phyloP scores from a whole-genome alignment of 2,797 vertebrate genomes.

The Remorina albescens region DNA sequence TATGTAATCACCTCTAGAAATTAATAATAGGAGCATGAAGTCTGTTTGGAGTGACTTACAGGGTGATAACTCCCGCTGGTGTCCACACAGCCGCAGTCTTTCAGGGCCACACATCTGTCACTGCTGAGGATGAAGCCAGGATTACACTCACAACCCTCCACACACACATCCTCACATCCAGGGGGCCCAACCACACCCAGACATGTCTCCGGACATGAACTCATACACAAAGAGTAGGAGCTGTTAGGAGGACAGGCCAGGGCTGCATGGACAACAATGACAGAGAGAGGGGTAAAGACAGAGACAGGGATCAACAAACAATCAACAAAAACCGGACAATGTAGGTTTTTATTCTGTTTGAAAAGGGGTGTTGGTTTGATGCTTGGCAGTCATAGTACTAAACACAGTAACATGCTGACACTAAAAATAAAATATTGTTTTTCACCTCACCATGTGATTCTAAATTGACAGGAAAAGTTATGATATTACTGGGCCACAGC shows the following conservation, averaged over 20 bases:
- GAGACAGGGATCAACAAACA: no score
- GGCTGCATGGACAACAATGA: slow-evolving; percentile 66
- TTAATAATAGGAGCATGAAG: no score
- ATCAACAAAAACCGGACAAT: no score
- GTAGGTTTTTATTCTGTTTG: no score
- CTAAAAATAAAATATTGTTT: no score
- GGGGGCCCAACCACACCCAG: slow-evolving; percentile 52
- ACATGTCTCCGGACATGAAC: slow-evolving; percentile 85
- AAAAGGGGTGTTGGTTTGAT: no score
- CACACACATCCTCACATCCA: slow-evolving; percentile 80
- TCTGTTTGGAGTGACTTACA: slow-evolving; percentile 73
- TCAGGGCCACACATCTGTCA: slow-evolving; percentile 79
- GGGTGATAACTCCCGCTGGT: slow-evolving; percentile 77
- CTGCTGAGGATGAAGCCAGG: slow-evolving; percentile 87
- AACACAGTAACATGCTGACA: no score
- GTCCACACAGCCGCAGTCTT: slow-evolving; percentile 86
- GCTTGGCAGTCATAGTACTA: no score
- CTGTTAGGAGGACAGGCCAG: slow-evolving; percentile 85
- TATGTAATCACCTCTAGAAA: no score
- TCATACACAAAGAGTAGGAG: slow-evolving; percentile 85
- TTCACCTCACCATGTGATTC: no score
- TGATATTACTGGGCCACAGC: no score
- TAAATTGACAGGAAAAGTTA: no score
- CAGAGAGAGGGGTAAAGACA: not conserved
- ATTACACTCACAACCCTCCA: slow-evolving; percentile 87